Conservation (phyloP, 2,797 vertebrate genomes). For the Cottoperca gobio region DNA sequence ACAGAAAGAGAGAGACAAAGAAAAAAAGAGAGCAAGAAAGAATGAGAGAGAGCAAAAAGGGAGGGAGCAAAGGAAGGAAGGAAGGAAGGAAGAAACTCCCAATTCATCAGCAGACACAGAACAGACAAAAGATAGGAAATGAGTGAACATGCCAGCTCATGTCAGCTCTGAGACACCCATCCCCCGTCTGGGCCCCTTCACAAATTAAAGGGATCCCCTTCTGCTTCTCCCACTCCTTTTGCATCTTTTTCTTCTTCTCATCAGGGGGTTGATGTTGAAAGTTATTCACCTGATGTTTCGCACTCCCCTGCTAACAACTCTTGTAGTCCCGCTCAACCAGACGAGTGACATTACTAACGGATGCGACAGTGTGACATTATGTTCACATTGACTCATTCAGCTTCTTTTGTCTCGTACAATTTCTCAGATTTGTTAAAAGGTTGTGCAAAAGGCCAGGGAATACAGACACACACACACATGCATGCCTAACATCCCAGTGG, state of each 20-base stretch:
- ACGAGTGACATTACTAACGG: slow-evolving; percentile 54
- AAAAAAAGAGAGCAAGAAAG: slow-evolving; percentile 4
- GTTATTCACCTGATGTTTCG: slow-evolving; percentile 21
- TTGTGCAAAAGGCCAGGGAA: not conserved
- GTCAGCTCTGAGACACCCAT: slow-evolving; percentile 65
- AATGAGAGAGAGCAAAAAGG: slow-evolving; percentile 11
- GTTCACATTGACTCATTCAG: slow-evolving; percentile 28
- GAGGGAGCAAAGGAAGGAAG: slow-evolving; percentile 10
- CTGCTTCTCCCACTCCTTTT: slow-evolving; percentile 36
- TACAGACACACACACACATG: not conserved
- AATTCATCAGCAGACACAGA: slow-evolving; percentile 64
- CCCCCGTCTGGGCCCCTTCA: slow-evolving; percentile 47
- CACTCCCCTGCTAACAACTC: slow-evolving; percentile 8
- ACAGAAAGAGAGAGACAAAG: slow-evolving; percentile 25
- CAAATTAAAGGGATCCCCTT: slow-evolving; percentile 67
- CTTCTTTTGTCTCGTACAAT: slow-evolving; percentile 18
- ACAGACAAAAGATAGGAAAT: slow-evolving; percentile 79
- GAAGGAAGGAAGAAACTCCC: slow-evolving; percentile 57
- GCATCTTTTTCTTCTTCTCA: slow-evolving; percentile 24
- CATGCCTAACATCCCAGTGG: not conserved
- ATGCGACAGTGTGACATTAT: slow-evolving; percentile 36
- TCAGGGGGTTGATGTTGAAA: slow-evolving; percentile 45
- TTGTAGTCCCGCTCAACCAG: slow-evolving; percentile 63
- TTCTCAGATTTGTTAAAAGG: slow-evolving; percentile 16
- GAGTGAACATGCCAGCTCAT: slow-evolving; percentile 72